phyloP scores from a whole-genome alignment of 2,888 invertebrate genomes.

The Chirona hameri region DNA sequence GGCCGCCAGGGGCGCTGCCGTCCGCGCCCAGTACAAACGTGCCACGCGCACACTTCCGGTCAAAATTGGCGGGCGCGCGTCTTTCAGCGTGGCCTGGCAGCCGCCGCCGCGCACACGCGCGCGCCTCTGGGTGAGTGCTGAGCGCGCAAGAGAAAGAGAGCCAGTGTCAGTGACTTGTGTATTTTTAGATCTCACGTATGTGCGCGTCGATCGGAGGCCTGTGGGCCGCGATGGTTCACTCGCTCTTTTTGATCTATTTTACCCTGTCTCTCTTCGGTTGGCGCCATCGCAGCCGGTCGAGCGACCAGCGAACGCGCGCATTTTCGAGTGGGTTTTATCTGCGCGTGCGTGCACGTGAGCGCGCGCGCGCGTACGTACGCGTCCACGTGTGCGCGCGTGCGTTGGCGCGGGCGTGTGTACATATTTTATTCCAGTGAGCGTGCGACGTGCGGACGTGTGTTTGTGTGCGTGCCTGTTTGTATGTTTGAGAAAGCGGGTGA shows the following conservation, averaged over 20 bases:
- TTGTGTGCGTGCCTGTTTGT: neutral
- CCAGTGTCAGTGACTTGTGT: neutral
- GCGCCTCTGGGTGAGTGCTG: neutral
- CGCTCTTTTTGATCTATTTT: slow-evolving; percentile 13
- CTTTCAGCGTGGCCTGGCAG: neutral
- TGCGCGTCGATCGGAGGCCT: neutral
- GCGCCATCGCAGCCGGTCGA: neutral
- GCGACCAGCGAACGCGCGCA: neutral
- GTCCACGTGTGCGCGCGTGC: neutral
- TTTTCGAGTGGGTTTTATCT: slow-evolving; percentile 23
- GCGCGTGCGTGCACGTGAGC: neutral
- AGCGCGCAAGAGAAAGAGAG: neutral
- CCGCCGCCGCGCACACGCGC: neutral
- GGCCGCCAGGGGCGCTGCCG: neutral
- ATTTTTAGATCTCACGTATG: slow-evolving; percentile 27
- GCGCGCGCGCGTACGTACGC: neutral
- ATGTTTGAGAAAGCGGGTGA: neutral
- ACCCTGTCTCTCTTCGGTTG: neutral
- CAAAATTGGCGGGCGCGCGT: neutral
- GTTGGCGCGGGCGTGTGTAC: neutral
- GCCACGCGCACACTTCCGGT: neutral
- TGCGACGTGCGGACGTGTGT: neutral
- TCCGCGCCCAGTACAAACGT: slow-evolving; percentile 4
- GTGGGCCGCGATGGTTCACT: slow-evolving; percentile 48
- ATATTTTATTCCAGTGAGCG: slow-evolving; percentile 22